Evolutionary conservation across 2,113 vertebrate species (phyloP).

Genomic region (Chunga burmeisteri): DNA sequence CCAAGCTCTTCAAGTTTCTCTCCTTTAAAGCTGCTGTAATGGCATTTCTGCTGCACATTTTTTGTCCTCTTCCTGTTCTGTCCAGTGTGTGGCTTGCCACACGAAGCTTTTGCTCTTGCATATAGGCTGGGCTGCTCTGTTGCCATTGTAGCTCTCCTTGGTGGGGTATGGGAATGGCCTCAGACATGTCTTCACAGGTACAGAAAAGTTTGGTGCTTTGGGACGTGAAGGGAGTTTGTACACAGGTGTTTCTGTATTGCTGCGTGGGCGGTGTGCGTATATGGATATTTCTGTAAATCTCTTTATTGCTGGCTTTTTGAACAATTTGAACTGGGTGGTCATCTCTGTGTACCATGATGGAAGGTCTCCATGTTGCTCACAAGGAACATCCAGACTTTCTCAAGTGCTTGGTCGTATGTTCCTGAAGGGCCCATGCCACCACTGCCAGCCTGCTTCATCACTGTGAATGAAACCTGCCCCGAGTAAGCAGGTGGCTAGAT

Average conservation of each 20-base stretch:
- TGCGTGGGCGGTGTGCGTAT: neutral
- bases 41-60: neutral
- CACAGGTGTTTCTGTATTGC: neutral
- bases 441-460: neutral
- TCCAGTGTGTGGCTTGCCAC: neutral
- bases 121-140: neutral
- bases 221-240: neutral
- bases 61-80: neutral
- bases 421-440: fast-evolving
- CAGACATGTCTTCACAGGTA: neutral
- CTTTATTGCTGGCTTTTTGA: neutral
- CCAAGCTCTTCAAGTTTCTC: neutral
- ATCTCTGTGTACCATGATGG: neutral
- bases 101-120: neutral
- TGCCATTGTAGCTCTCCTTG: neutral
- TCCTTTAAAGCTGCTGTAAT: neutral
- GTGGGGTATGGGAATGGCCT: neutral
- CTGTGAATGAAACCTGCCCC: neutral
- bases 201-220: neutral
- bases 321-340: neutral
- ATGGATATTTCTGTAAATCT: neutral
- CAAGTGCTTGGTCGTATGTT: neutral
- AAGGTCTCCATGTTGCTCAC: neutral
- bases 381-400: neutral
- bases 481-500: neutral